Conservation (phyloP, 2,113 vertebrate species). For the Tichodroma muraria region DNA sequence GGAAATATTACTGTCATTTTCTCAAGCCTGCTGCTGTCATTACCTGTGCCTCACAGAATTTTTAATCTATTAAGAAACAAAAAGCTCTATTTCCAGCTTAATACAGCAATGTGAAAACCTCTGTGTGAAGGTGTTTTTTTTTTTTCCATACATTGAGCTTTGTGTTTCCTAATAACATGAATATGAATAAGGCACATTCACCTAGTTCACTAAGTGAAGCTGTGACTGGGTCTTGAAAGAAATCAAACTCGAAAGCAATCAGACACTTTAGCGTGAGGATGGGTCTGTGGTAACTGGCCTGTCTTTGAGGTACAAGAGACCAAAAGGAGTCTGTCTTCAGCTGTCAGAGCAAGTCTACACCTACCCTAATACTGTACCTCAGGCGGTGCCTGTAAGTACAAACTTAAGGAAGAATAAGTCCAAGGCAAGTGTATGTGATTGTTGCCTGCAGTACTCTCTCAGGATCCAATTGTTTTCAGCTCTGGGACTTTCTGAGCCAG, state of each 20-base stretch:
- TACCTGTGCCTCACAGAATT: not conserved
- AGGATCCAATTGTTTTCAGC: not conserved
- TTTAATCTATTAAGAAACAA: conserved; percentile 1
- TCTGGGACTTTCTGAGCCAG: not conserved
- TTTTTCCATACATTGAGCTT: not conserved
- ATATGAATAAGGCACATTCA: not conserved
- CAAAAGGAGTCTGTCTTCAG: not conserved
- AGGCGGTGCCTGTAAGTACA: not conserved
- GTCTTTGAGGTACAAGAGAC: not conserved
- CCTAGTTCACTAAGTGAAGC: not conserved
- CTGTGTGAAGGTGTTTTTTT: not conserved
- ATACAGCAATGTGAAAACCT: not conserved
- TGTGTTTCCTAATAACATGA: not conserved
- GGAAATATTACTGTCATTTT: not conserved
- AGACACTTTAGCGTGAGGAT: not conserved
- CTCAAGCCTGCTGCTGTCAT: not conserved
- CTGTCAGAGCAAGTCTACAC: not conserved
- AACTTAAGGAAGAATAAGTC: not conserved
- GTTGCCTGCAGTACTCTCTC: not conserved
- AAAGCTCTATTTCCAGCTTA: not conserved
- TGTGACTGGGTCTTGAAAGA: not conserved
- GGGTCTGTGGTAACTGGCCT: not conserved
- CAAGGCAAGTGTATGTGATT: not conserved
- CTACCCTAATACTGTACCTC: not conserved
- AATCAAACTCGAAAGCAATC: not conserved